Percentiles rank a stretch among this genome's conserved stretches.
phyloP scores from a whole-genome alignment of 1,140 invertebrate species.

The Calliopsis andreniformis region DNA sequence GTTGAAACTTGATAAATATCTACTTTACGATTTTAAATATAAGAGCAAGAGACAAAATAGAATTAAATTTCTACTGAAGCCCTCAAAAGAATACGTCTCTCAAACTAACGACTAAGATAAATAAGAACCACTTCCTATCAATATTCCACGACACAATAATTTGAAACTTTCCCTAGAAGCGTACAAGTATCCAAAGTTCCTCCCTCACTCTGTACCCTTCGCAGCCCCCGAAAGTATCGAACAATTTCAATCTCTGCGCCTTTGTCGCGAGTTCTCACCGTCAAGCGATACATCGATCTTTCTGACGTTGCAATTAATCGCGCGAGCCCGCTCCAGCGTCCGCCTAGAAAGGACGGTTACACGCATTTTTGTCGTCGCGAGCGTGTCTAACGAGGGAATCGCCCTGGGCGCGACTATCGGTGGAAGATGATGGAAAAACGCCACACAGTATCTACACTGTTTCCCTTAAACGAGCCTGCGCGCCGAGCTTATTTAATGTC shows the following conservation, averaged over 20 bases:
- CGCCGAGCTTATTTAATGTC: neutral
- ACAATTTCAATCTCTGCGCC: slow-evolving; percentile 8
- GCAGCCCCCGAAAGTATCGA: no score
- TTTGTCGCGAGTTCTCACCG: neutral
- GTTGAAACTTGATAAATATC: no score
- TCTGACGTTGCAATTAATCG: slow-evolving; percentile 27
- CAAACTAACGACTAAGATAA: no score
- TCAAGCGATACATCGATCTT: slow-evolving; percentile 16
- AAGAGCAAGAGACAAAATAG: no score
- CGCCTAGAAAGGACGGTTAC: slow-evolving; percentile 7
- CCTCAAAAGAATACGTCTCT: no score
- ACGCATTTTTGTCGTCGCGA: slow-evolving; percentile 16
- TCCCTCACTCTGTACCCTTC: no score
- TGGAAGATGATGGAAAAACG: neutral
- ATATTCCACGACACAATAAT: no score
- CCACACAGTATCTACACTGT: neutral
- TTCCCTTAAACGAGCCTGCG: neutral
- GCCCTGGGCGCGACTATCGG: neutral
- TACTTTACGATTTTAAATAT: no score
- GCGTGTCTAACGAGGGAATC: slow-evolving; percentile 17
- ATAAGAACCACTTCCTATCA: no score
- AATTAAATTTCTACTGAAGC: no score
- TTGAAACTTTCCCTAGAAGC: no score
- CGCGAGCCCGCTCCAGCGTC: neutral
- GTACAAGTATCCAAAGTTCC: no score